Evolutionary conservation across 2,113 vertebrate genomes (phyloP), one percentile per base, ranked within the genome.

Genomic region (Cricetomys ansorgei): DNA sequence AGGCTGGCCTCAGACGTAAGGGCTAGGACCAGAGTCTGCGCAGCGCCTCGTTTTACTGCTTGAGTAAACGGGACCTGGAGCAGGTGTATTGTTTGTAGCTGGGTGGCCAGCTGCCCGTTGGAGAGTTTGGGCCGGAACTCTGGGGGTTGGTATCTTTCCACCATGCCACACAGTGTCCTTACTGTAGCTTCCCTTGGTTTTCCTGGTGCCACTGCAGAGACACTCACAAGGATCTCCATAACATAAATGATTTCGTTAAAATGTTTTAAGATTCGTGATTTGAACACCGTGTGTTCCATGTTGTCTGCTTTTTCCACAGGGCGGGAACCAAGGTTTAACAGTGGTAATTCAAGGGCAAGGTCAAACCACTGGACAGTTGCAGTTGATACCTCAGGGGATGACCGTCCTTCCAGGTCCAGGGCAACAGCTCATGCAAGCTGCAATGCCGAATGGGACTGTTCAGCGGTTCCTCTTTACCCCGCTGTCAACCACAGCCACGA

Each of bases 321-420:
- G 99, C 96, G 99, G 99, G 85, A 99, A 99, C 98, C 99, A 99
- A 96, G 99, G 99, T 92, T 98, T 99, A 98, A 99, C 99, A 0
- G 99, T 99, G 87, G 99, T 99, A 97, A 99, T 99, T 98, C 99
- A 99, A 98, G 99, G 99, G 92, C 99, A 99, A 98, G 99, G 99
- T 67, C 99, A 99, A 98, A 99, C 99, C 94, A 99, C 99, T 89
- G 99, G 99, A n/a, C 99, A 99, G 94, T 97, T 99, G 94, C 99
- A 99, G 92, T 98, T 99, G 98, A 99, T 99, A 97, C 99, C 99
- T 88, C 99, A 99, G 98, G 99, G 99, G 67, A 99, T 99, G 81
- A 99, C 99, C 0, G 98, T 99, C 76, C 99, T 99, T 97, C 99
- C 99, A 2, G 99, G 99, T 8, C 99, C 99, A 37, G 99, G 99